Evolutionary conservation across 2,888 invertebrate genomes (phyloP).

Genomic region (Pyrrhosoma nymphula): DNA sequence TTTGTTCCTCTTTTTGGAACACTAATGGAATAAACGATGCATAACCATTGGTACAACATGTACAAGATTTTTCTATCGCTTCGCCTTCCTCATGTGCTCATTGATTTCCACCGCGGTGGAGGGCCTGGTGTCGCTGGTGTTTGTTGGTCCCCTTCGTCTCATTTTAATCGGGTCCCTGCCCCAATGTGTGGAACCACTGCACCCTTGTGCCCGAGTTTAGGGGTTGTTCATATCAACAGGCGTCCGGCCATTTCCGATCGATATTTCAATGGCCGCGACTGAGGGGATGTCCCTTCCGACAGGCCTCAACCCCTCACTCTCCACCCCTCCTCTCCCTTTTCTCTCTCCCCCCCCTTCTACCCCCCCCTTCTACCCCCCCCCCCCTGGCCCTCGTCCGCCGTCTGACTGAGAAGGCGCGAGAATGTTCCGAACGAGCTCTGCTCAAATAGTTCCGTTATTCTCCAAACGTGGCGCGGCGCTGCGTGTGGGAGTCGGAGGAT

Average conservation of each 20-base stretch:
- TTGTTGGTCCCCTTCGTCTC: neutral
- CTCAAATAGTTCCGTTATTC: neutral
- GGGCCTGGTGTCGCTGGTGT: too few species aligned
- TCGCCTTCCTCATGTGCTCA: too few species aligned
- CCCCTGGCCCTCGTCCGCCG: neutral
- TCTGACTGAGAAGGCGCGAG: neutral
- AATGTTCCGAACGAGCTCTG: neutral
- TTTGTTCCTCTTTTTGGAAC: too few species aligned
- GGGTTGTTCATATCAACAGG: slow-evolving; percentile 39
- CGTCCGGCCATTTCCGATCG: slow-evolving; percentile 21
- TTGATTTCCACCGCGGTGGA: too few species aligned
- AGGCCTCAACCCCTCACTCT: too few species aligned
- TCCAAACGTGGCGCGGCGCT: neutral
- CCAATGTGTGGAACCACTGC: neutral
- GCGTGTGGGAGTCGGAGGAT: neutral
- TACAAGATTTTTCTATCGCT: too few species aligned
- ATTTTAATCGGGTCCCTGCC: neutral
- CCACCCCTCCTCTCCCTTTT: neutral
- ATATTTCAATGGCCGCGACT: slow-evolving; percentile 57
- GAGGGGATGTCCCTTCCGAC: neutral
- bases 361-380: neutral
- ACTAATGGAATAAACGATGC: too few species aligned
- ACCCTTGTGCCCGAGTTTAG: neutral
- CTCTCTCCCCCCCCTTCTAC: neutral
- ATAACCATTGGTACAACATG: too few species aligned